Evolutionary conservation across 2,888 invertebrate genomes (phyloP), one percentile per base, ranked within the genome.

Genomic region (Mythimna impura): DNA sequence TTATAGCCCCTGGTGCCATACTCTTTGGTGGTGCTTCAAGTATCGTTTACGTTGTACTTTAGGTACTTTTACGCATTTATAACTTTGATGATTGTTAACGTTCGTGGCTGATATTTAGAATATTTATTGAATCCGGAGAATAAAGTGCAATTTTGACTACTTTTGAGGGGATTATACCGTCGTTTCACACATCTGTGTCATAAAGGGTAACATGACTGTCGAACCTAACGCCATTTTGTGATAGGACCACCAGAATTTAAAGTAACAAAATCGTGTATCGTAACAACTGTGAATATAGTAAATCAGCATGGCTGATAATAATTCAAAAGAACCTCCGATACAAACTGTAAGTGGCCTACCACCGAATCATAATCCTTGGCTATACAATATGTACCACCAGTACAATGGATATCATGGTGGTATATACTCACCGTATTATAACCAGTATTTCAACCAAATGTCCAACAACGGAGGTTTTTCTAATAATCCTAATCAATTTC

Each of bases 391-490:
- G 76, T 94, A 95, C 86, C 92, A 92, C 55, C 93, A 91, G 71
- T 95, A 93, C 84, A 94, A 93, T 87, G 93, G 93, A 61, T 96
- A 94, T 86, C 93, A 92, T 76, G 94, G 94, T 86, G 91, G 89
- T 71, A 92, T 94, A 91, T 96, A 94, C 89, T 93, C 95, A 69
- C 96, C 95, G 70, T 96, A 95, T 87, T 96, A 95, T 86, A 96
- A 96, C 85, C 95, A 96, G 76, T 96, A 95, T 86, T 96, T 92
- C 82, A 94, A 94, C 85, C 94, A 94, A 86, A 94, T 95, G 93
- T 91, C 92, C 47, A 92, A 92, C 81, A 92, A 88, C 76, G 87
- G 87, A 73, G 91, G 90, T 81, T 91, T 89, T 88, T 43, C 90
- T 67, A 93, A 89, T 82, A 91, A 90, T 80, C 81, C 83, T 76